Conservation (phyloP, 2,797 vertebrate species). For the Manis javanica region DNA sequence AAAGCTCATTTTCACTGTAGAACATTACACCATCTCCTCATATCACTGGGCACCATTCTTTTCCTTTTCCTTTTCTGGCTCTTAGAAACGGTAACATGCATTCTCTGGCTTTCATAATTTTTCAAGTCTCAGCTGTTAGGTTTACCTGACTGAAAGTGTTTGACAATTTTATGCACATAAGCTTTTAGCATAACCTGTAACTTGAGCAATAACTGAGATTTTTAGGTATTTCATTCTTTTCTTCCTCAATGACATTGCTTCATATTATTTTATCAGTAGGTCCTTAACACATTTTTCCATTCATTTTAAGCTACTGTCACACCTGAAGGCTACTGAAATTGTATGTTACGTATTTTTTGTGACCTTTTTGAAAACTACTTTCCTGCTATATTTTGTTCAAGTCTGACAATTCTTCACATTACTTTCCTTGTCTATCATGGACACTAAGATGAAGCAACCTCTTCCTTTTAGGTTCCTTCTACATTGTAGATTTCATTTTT, state of each 20-base stretch:
- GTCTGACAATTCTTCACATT: not conserved
- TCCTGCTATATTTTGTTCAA: slow-evolving; percentile 17
- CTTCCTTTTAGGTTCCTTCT: not conserved
- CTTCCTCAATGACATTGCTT: not conserved
- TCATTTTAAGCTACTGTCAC: slow-evolving; percentile 4
- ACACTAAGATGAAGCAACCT: not conserved
- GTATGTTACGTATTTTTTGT: not conserved
- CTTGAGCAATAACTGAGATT: not conserved
- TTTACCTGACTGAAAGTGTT: not conserved
- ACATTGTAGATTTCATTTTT: not conserved
- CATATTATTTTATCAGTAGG: not conserved
- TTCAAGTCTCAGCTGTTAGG: not conserved
- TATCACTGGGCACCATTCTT: not conserved
- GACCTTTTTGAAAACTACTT: slow-evolving; percentile 12
- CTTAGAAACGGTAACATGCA: not conserved
- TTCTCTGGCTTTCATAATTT: not conserved
- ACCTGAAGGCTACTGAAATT: not conserved
- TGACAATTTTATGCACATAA: not conserved
- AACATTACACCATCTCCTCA: not conserved
- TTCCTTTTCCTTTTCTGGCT: not conserved
- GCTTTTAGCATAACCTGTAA: not conserved
- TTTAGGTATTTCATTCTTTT: not conserved
- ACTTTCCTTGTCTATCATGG: not conserved
- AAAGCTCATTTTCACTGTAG: not conserved
- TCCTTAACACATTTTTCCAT: not conserved